These are phyloP conservation scores for Tachyglossus aculeatus DNA, from an alignment of 2,797 vertebrate species.

Conservation along the genomic window DNA sequence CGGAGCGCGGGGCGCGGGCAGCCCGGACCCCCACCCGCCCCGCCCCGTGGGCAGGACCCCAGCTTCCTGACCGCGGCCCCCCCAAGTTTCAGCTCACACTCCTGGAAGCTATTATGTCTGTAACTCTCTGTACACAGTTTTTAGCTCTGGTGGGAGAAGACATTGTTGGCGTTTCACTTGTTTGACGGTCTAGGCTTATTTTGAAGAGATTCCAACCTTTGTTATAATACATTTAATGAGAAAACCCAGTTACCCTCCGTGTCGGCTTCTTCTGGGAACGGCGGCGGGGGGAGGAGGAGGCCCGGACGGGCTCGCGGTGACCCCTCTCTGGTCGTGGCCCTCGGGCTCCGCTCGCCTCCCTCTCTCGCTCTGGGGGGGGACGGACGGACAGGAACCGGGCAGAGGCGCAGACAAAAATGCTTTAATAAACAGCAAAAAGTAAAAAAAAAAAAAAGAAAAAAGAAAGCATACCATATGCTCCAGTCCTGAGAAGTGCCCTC, in stretches of 20 bases:
- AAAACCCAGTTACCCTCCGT: not conserved
- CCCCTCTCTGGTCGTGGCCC: too few species aligned
- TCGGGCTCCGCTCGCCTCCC: too few species aligned
- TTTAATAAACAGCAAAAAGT: slow-evolving; percentile 53
- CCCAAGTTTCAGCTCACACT: slow-evolving; percentile 4
- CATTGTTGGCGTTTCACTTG: slow-evolving; percentile 68
- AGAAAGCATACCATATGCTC: not conserved
- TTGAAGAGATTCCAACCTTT: slow-evolving; percentile 56
- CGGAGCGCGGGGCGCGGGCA: slow-evolving; percentile 62
- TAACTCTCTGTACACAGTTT: slow-evolving; percentile 65
- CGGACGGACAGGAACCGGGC: not conserved
- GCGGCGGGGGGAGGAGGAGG: not conserved
- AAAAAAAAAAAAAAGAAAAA: not conserved
- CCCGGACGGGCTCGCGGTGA: too few species aligned
- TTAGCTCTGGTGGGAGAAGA: slow-evolving; percentile 66
- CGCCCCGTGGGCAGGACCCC: slow-evolving; percentile 44
- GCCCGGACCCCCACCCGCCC: slow-evolving; percentile 41
- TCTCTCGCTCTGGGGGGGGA: too few species aligned
- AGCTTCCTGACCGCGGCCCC: not conserved
- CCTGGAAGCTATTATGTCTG: slow-evolving; percentile 65
- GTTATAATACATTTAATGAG: slow-evolving; percentile 37
- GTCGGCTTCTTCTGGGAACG: not conserved
- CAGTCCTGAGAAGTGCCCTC: slow-evolving; percentile 18
- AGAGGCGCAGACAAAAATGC: not conserved
- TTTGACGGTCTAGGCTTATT: slow-evolving; percentile 69